phyloP scores from a whole-genome alignment of 2,888 invertebrate genomes.

The Catocala nupta region DNA sequence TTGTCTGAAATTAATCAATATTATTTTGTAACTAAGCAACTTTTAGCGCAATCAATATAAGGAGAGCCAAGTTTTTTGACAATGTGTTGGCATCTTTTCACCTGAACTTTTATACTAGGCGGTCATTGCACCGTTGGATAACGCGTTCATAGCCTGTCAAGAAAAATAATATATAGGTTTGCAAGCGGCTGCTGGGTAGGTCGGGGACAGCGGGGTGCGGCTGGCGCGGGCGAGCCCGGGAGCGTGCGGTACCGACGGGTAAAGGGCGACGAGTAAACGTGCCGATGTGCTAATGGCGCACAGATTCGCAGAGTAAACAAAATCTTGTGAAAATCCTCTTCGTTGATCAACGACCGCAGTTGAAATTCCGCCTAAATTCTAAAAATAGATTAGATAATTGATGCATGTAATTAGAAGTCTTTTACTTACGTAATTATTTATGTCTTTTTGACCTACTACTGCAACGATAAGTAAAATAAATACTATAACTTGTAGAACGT shows the following conservation, averaged over 20 bases:
- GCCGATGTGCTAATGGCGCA: constrained; percentile 40
- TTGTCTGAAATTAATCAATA: constrained; percentile 25
- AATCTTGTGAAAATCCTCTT: constrained; percentile 23
- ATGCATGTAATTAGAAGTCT: constrained; percentile 8
- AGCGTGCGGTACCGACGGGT: constrained; percentile 25
- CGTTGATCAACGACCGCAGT: background rate
- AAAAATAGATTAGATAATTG: background rate
- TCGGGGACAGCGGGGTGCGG: constrained; percentile 11
- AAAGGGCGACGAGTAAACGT: constrained; percentile 29
- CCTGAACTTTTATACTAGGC: constrained; percentile 15
- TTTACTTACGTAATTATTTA: constrained; percentile 63
- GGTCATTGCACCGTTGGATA: constrained; percentile 29
- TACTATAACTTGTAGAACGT: constrained; percentile 38
- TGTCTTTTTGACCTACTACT: constrained; percentile 52
- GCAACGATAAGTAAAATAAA: constrained; percentile 47
- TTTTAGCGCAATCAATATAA: background rate
- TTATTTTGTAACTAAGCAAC: background rate
- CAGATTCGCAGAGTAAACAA: constrained; percentile 26
- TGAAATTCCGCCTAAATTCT: too few relatives aligned
- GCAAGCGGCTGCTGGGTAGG: constrained; percentile 24
- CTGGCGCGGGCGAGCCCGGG: constrained; percentile 1
- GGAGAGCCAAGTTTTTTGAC: background rate
- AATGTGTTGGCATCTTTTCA: constrained; percentile 12
- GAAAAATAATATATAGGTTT: constrained; percentile 42
- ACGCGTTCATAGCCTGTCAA: constrained; percentile 30